These are phyloP conservation scores for Poeciliopsis occidentalis DNA, from an alignment of 2,113 vertebrate genomes.

Conservation along the genomic window DNA sequence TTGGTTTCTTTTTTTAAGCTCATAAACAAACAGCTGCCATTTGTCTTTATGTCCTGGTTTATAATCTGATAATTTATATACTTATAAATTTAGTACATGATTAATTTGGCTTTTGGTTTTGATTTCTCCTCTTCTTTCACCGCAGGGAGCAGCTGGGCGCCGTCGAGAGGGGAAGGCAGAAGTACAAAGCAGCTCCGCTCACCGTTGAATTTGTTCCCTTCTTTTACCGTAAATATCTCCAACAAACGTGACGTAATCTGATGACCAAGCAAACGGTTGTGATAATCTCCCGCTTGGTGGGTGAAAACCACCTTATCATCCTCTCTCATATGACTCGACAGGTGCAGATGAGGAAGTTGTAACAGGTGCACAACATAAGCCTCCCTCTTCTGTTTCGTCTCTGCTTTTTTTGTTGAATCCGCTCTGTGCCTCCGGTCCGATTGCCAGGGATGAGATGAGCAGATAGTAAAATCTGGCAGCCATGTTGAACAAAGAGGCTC, in stretches of 20 bases:
- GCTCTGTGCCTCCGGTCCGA: conserved; percentile 42
- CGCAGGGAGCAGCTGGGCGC: conserved; percentile 85
- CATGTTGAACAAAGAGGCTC: conserved; percentile 57
- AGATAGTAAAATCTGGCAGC: conserved; percentile 49
- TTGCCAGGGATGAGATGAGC: conserved; percentile 52
- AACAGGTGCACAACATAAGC: conserved; percentile 1
- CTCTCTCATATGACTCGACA: not conserved
- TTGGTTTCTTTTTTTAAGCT: no score
- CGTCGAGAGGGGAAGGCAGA: conserved; percentile 95
- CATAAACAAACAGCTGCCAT: no score
- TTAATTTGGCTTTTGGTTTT: not conserved
- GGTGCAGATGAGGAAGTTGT: conserved; percentile 14
- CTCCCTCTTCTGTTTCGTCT: not conserved
- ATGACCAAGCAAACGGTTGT: not conserved
- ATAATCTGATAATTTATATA: no score
- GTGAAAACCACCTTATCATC: not conserved
- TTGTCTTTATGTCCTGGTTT: no score
- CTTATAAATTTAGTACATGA: not conserved
- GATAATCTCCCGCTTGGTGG: not conserved
- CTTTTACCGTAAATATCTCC: conserved; percentile 93
- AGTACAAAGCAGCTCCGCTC: conserved; percentile 94
- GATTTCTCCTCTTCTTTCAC: not conserved
- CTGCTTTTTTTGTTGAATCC: conserved; percentile 41
- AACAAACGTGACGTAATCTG: no score
- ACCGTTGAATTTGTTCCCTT: conserved; percentile 98